Evolutionary conservation across 2,888 invertebrate genomes (phyloP), one percentile per base, ranked within the genome.

Genomic region (Stenurella melanura): DNA sequence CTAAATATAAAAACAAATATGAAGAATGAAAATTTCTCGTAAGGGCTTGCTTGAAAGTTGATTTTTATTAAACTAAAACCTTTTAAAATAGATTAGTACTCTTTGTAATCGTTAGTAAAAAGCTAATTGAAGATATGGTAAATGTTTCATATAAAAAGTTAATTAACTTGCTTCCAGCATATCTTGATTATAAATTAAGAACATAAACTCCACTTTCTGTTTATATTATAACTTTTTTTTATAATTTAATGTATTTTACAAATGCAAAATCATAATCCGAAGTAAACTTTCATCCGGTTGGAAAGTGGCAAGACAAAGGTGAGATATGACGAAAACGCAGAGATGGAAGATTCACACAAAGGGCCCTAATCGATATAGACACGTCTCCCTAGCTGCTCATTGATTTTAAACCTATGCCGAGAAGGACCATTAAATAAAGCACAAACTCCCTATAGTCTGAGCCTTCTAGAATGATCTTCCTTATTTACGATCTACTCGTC

Each of bases 361-460:
- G 82, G 80, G 75, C 78, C 78, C 83, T 84, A 84, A 84, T 84
- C 84, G 83, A 84, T 84, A 84, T 81, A 80, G 83, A 83, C 84
- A 81, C 81, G 82, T 82, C 81, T 83, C 83, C 80, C 81, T 74
- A 61, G 81, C 73, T 78, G 82, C 80, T 82, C 84, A 83, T 85
- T 83, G 85, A 85, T 84, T 84, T 84, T 83, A 84, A 84, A 84
- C 81, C 78, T 76, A 73, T 78, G 76, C 50, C 81, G 76, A 77
- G 74, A 76, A 77, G 67, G 80, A 71, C 74, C 72, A 73, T 76
- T 73, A 77, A 75, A 60, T 61, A 61, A 69, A 67, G 74, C 58
- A 68, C 38, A 21, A 67, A 69, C 73, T 77, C 79, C 71, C 76
- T 68, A 75, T 76, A 78, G 77, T 79, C 75, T 75, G 75, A 54